Evolutionary conservation across 2,888 invertebrate genomes (phyloP).

Genomic region (Idaea dimidiata): DNA sequence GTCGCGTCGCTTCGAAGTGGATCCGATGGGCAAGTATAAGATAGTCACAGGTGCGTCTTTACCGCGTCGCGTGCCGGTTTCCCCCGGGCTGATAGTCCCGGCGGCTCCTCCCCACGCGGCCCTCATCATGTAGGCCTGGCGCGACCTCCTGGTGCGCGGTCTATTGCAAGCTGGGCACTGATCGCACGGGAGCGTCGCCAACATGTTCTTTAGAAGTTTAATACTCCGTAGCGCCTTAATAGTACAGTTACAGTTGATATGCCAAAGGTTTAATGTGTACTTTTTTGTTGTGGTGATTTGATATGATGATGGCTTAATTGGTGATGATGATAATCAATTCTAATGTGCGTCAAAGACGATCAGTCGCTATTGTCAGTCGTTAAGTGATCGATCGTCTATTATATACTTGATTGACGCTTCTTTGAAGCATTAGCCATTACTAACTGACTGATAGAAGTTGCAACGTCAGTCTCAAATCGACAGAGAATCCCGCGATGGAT

Average conservation of each 20-base stretch:
- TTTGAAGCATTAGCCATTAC: no score
- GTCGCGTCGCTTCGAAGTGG: conserved; percentile 70
- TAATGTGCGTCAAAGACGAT: no score
- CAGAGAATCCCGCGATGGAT: no score
- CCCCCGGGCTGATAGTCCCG: conserved; percentile 47
- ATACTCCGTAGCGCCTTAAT: neutral
- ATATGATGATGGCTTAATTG: no score
- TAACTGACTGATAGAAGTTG: no score
- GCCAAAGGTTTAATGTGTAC: neutral
- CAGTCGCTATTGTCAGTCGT: no score
- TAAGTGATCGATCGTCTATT: no score
- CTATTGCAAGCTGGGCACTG: conserved; percentile 64
- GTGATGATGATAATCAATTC: neutral
- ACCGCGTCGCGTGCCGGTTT: conserved; percentile 34
- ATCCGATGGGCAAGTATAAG: conserved; percentile 77
- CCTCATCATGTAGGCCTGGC: conserved; percentile 75
- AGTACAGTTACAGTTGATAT: neutral
- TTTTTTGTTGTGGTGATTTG: neutral
- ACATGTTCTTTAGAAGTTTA: conserved; percentile 1
- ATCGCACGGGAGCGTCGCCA: conserved; percentile 63
- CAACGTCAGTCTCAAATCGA: no score
- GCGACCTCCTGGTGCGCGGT: conserved; percentile 77
- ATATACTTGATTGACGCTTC: no score
- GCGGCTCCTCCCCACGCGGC: conserved; percentile 66
- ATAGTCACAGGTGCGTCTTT: conserved; percentile 58